Evolutionary conservation across 2,113 vertebrate species (phyloP), one percentile per base, ranked within the genome.

Genomic region (Alethe diademata): DNA sequence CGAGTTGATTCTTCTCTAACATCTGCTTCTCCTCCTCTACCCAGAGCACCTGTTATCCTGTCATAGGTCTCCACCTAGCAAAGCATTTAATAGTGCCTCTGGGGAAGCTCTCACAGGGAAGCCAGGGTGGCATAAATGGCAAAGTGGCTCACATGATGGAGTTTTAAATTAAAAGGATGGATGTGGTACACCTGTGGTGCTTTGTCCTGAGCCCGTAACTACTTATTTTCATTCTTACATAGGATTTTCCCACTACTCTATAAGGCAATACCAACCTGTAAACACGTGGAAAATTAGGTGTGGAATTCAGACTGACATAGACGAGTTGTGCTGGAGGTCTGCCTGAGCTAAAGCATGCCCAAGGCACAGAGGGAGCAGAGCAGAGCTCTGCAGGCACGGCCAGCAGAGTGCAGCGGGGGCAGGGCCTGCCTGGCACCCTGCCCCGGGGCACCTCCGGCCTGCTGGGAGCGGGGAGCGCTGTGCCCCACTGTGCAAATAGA

Each of bases 301-400:
- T 75, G 12, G 57, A 14, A 53, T 54, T 61, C 36, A 35, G 33
- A n/a, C 25, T 0, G 29, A 9, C 8, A 25, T 0, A 23, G n/a
- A 20, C 6, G 35, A 19, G 9, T 5, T 10, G 17, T 4, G 16
- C 61, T 54, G 62, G 17, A n/a, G 45, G n/a, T 9, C 40, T 28
- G 11, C 12, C n/a, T 0, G 48, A 15, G 38, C 2, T 19, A 19
- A 36, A 24, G 48, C 11, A 0, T 0, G 3, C 18, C 0, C 3
- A 4, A 9, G 4, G 9, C 28, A 1, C 36, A 8, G 86, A 23
- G n/a, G 23, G 20, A 8, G 2, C 18, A 2, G 22, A 45, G 67
- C 42, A 6, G 45, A 47, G 75, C 51, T 74, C 36, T 13, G 35
- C 19, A 0, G 58, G 40, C 47, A 12, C 1, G 51, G 24, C 16